Evolutionary conservation across 2,888 invertebrate species (phyloP), one percentile per base, ranked within the genome.

Genomic region (Mimumesa dahlbomi): DNA sequence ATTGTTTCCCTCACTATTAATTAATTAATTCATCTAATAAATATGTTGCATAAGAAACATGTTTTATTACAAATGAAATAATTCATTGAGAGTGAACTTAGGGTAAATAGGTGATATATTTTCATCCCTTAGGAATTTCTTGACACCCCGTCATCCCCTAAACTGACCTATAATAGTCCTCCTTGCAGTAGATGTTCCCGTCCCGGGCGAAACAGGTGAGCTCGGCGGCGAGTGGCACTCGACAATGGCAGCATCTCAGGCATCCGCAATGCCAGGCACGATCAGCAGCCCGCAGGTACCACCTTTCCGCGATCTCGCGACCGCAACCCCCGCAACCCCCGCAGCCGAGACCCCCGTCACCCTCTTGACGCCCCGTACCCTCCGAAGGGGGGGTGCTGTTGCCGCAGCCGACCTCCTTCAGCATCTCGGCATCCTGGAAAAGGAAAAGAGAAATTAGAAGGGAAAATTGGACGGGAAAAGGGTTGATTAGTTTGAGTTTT

Each of bases 151-250:
- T 49, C 31, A 61, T 31, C 45, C 43, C 6, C 2, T n/a, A n/a
- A n/a, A 83, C 91, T 91, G 90, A 97, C 97, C 97, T 94, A 91
- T 96, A 96, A 89, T 97, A 98, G 90, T 98, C 97, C 85, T 97
- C 96, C 88, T 97, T 97, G 92, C 97, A 98, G 90, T 96, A 97
- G 83, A 97, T 97, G 88, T 95, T 94, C 56, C 96, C 96, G 84
- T 97, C 96, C 75, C 96, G 91, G 7, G 96, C 94, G 90, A 97
- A 98, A 90, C 97, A 97, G 79, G 96, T 96, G 73, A 95, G 91
- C 87, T 97, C 96, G 5, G 95, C 93, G 89, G 97, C 97, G 73
- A 98, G 91, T 5, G 95, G 94, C 75, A 95, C 91, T 62, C 95
- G 94, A 88, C 97, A 97, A 87, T 96, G 95, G 89, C 94, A 94